Percentiles rank a stretch among this genome's conserved stretches.
phyloP scores from a whole-genome alignment of 2,113 vertebrate species.

The Desmodus rotundus region DNA sequence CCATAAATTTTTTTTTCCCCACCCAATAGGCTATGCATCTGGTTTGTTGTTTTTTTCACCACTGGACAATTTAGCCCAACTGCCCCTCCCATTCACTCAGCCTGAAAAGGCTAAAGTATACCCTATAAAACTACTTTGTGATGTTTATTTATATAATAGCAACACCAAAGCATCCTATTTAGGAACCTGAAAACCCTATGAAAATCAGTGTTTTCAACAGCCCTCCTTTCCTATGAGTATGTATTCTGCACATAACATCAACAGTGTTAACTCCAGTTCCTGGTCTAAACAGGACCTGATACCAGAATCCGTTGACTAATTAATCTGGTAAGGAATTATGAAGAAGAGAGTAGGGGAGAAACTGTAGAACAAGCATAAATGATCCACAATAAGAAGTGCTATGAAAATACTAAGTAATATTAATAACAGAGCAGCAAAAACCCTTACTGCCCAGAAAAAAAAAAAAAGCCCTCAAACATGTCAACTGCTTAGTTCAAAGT shows the following conservation, averaged over 20 bases:
- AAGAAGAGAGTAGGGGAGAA: not conserved
- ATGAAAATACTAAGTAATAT: not conserved
- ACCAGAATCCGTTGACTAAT: not conserved
- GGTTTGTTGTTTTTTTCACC: not conserved
- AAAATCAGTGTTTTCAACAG: not conserved
- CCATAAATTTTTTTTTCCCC: not conserved
- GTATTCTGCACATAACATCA: not conserved
- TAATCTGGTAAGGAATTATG: not conserved
- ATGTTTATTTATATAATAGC: not conserved
- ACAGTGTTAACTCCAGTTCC: not conserved
- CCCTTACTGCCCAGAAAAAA: not conserved
- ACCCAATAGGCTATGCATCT: not conserved
- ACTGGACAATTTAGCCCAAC: not conserved
- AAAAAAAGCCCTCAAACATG: not conserved
- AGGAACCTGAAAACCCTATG: not conserved
- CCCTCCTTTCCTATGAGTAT: not conserved
- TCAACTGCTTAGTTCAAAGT: not conserved
- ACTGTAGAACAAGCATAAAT: not conserved
- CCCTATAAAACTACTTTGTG: fast-evolving
- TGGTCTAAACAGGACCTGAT: not conserved
- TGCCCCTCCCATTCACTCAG: not conserved
- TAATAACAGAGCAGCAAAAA: not conserved
- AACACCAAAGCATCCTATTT: no score
- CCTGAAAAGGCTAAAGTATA: not conserved
- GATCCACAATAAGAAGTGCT: not conserved